Evolutionary conservation across 2,797 vertebrate genomes (phyloP), one percentile per base, ranked within the genome.

Genomic region (Rhinella marina): DNA sequence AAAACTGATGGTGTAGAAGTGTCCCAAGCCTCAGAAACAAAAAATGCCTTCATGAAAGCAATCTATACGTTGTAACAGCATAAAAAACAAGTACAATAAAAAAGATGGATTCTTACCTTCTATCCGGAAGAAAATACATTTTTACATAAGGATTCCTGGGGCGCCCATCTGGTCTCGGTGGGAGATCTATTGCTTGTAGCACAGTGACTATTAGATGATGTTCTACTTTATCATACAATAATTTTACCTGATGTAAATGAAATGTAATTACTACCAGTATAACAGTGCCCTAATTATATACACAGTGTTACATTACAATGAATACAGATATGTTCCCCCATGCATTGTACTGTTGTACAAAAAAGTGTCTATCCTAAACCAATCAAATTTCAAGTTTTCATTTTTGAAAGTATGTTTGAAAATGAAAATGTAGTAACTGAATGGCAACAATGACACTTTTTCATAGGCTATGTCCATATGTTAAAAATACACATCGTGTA

Each of bases 51-150:
- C 1, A 16, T 52, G 5, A 77, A 52, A 0, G 10, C 54, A 1
- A 10, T 73, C 70, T 73, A 11, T 19, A 41, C 7, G 5, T 17
- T 56, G 8, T 41, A 1, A 23, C 17, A 41, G 61, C 23, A 48
- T 10, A 48, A 14, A 48, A 62, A 81, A 48, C 29, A 41, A 23
- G 3, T 0, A 62, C 41, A 48, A n/a, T n/a, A 23, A 13, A 81
- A 4, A 66, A 25, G 41, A 54, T 57, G 5, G 32, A 90, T 56
- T 57, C 75, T 88, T 94, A 99, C 98, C 98, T 98, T 93, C 98
- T 95, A 90, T 99, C 98, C 83, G 98, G 98, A 92, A 99, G 96
- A 94, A 99, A 99, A 93, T 99, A 99, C 98, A 99, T 99, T 94
- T 99, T 99, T 90, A 99, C 98, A 86, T 99, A 99, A 27, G 97